Conservation (phyloP, 2,113 vertebrate species). For the Hippocampus mohnikei region DNA sequence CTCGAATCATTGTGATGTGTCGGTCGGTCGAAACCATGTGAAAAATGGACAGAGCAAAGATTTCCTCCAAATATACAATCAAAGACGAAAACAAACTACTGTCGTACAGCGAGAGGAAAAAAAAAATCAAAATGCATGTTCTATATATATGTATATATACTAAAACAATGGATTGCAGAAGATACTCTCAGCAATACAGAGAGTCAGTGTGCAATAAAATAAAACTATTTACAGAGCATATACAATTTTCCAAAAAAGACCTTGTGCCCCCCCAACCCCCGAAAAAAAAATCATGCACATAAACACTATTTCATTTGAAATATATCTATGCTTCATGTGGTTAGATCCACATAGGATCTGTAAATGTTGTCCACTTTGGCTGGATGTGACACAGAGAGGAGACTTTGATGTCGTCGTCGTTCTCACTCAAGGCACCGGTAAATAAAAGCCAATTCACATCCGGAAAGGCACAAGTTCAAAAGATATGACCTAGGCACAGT, state of each 20-base stretch:
- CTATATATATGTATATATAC: slow-evolving; percentile 43
- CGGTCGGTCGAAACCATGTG: slow-evolving; percentile 14
- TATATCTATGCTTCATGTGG: slow-evolving; percentile 64
- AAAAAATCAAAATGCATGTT: slow-evolving; percentile 34
- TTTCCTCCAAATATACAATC: slow-evolving; percentile 71
- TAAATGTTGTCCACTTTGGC: slow-evolving; percentile 72
- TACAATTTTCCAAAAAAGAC: slow-evolving; percentile 77
- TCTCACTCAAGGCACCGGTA: slow-evolving; percentile 24
- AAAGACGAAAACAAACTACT: slow-evolving; percentile 31
- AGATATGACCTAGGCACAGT: background rate
- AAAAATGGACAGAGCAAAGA: slow-evolving; percentile 27
- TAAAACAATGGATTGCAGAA: slow-evolving; percentile 57
- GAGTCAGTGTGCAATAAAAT: slow-evolving; percentile 63
- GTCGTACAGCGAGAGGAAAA: slow-evolving; percentile 51
- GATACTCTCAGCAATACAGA: slow-evolving; percentile 45
- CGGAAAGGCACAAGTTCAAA: slow-evolving; percentile 34
- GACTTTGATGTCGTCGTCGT: slow-evolving; percentile 2
- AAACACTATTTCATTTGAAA: slow-evolving; percentile 77
- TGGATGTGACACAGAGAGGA: slow-evolving; percentile 36
- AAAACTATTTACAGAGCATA: slow-evolving; percentile 79
- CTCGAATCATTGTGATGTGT: slow-evolving; percentile 19
- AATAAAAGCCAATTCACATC: slow-evolving; percentile 15
- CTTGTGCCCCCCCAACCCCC: slow-evolving; percentile 52
- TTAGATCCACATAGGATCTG: slow-evolving; percentile 71
- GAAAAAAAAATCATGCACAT: slow-evolving; percentile 68